Evolutionary conservation across 1,140 invertebrate species (phyloP), one percentile per base, ranked within the genome.

Genomic region (Drosophila rhopaloa): DNA sequence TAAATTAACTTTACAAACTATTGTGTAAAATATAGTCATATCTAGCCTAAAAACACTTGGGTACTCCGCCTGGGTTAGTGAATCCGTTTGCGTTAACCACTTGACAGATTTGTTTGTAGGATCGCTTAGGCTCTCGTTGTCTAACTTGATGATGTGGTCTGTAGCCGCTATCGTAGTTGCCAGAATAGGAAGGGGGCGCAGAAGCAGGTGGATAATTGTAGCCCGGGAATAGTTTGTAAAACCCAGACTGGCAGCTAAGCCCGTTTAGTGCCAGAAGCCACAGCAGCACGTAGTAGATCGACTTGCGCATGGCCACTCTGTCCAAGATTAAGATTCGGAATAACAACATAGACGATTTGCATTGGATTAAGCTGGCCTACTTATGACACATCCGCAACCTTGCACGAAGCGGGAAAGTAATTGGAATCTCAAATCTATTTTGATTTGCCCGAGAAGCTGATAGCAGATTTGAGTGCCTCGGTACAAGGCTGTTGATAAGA

Each of bases 61-160:
- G 90, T 4, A 91, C 72, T 40, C 54, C 62, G 6, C 73, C 74
- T 0, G 90, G 89, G 73, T 91, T 91, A 5, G 74, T 66, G 8
- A 91, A 91, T 6, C 81, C 89, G 60, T 91, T 90, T n/a, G 63
- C 66, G 40, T 91, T 78, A 9, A 91, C 84, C 44, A 91, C 6
- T 11, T 71, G 74, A 13, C 89, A 91, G 16, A 91, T 91, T n/a
- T 89, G 81, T 47, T 91, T 89, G 43, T 91, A 91, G 3, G 81
- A 80, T 0, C 81, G 78, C 10, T 77, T 55, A 3, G 61, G 63
- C 8, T 73, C 29, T 24, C 32, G 48, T 3, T 29, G 27, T 7
- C 62, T 47, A 11, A 41, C 19, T 37, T 38, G 44, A n/a, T 50
- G 38, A 13, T 14, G 43, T 9, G 65, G 65, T 0, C 38, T 50